Base-by-base conservation (phyloP, 2,113 vertebrate species). In the Lutjanus erythropterus region DNA sequence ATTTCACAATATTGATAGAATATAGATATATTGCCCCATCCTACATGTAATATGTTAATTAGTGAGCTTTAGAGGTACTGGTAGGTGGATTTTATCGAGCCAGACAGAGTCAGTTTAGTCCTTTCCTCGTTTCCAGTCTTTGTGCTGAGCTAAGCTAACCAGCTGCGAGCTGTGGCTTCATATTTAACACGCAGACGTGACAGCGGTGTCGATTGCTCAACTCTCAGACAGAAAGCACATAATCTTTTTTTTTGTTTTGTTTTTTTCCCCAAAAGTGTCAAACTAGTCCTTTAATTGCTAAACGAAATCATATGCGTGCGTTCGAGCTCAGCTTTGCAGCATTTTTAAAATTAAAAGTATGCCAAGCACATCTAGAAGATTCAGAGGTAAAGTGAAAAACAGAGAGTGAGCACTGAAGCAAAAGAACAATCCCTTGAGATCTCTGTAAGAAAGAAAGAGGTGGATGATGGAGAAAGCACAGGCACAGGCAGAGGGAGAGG, bases 401-500 rank as follows among this genome's bases (percentile, higher is more conserved):
- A 86, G 68, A 80, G 66, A 86, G 71, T 75, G 87, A 88, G 87
- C 72, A 61, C 42, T 71, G 76, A 86, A 81, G 78, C 80, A 83
- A 82, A 81, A 71, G 79, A 88, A 84, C 71, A 90, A 85, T 91
- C 88, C 89, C 90, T 75, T 65, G 88, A 88, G 89, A 90, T 81
- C 55, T 74, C 67, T 69, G 87, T 42, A 72, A 75, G 80, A 85
- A 89, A 86, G 74, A 80, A 83, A 82, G 87, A 81, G 81, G 87
- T 73, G 84, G 90, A 87, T 84, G 91, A 87, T 89, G 83, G 88
- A 89, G 85, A 83, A 86, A 86, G 71, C 80, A 44, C 42, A 81
- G 47, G 53, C 77, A 75, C 50, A 69, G 71, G 19, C 64, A 42
- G 86, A 25, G 47, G 39, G 64, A 25, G 86, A 56, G 77, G 65